These are phyloP conservation scores for Albula goreensis DNA, from an alignment of 2,113 vertebrate genomes.

Conservation along the genomic window DNA sequence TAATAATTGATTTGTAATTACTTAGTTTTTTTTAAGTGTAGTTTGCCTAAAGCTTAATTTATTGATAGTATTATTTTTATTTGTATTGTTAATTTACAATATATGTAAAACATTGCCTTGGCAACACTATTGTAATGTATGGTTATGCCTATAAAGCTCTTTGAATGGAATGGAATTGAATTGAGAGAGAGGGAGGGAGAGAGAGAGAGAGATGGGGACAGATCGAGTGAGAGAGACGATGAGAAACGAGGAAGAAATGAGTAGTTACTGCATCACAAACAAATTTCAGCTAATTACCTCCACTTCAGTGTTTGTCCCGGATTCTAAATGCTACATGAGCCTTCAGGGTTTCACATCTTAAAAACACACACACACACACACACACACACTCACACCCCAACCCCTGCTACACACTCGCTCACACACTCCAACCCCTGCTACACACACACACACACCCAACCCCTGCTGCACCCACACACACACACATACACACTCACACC, in stretches of 20 bases:
- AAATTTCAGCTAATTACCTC: conserved; percentile 72
- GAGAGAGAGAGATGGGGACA: background rate
- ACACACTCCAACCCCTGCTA: conserved; percentile 23
- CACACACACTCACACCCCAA: conserved; percentile 29
- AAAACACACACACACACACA: conserved; percentile 27
- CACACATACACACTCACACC: conserved; percentile 51
- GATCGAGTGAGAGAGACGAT: background rate
- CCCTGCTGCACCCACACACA: conserved; percentile 1
- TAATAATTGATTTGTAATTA: too few species aligned
- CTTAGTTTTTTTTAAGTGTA: too few species aligned
- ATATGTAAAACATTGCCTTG: too few species aligned
- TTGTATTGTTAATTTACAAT: too few species aligned
- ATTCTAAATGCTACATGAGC: conserved; percentile 66
- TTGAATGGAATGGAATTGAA: background rate
- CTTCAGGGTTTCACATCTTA: conserved; percentile 48
- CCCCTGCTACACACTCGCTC: background rate
- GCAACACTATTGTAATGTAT: too few species aligned
- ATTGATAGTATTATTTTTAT: too few species aligned
- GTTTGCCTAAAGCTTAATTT: too few species aligned
- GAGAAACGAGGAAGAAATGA: conserved; percentile 31
- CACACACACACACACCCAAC: conserved; percentile 36
- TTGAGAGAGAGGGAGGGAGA: conserved; percentile 31
- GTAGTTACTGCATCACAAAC: conserved; percentile 44
- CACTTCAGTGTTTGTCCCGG: conserved; percentile 63
- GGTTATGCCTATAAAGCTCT: background rate